These are phyloP conservation scores for Helostoma temminkii DNA, from an alignment of 2,797 vertebrate species.

Conservation along the genomic window DNA sequence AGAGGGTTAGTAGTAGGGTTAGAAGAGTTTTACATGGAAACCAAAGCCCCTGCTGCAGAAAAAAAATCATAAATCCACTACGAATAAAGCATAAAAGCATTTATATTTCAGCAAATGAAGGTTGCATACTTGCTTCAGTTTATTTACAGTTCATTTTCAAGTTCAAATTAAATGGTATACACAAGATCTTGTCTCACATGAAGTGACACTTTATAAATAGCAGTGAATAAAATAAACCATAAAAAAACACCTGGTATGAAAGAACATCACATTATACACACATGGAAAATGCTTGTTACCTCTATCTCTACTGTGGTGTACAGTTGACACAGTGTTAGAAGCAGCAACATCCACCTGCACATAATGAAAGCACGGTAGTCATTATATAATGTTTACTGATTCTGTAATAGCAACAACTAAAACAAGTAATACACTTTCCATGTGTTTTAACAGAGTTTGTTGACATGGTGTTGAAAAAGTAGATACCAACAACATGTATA, in stretches of 20 bases:
- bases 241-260: neutral
- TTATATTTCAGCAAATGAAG: neutral
- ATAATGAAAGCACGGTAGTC: slow-evolving; percentile 11
- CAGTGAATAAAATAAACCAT: neutral
- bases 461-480: neutral
- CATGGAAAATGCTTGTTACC: slow-evolving; percentile 82
- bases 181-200: neutral
- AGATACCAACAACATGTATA: neutral
- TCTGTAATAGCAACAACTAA: neutral
- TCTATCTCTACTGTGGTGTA: slow-evolving; percentile 96
- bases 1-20: too few relatives aligned
- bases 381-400: neutral
- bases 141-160: neutral
- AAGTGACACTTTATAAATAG: neutral
- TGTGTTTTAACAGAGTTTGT: neutral
- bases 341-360: slow-evolving; percentile 86
- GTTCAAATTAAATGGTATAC: neutral
- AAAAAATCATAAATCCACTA: neutral
- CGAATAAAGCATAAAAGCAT: neutral
- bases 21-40: slow-evolving; percentile 6
- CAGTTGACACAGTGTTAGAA: slow-evolving; percentile 91
- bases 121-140: neutral
- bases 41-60: neutral
- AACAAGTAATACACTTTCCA: neutral
- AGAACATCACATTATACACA: neutral